Conservation (phyloP, 1,140 invertebrate genomes). For the Atta cephalotes region DNA sequence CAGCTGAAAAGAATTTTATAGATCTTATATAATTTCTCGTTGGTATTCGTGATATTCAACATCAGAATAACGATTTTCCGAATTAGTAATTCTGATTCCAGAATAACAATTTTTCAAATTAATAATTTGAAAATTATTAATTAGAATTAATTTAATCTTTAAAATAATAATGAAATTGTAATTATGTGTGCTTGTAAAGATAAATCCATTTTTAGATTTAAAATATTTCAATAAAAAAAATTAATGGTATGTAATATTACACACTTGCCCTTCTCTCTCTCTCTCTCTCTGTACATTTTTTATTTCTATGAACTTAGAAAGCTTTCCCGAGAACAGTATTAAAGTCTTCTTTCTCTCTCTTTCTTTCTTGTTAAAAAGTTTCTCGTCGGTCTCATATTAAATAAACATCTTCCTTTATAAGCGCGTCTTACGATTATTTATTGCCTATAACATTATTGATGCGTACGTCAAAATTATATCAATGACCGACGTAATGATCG, state of each 20-base stretch:
- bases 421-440: too few relatives aligned
- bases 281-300: not conserved
- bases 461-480: not conserved
- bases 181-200: conserved; percentile 1
- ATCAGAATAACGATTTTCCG: not conserved
- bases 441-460: not conserved
- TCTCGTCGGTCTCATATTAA: not conserved
- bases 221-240: not conserved
- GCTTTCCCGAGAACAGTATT: too few relatives aligned
- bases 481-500: not conserved
- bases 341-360: not conserved
- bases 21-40: not conserved
- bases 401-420: too few relatives aligned
- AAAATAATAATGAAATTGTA: not conserved
- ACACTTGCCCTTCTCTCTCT: not conserved
- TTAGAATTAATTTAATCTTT: not conserved
- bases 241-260: not conserved
- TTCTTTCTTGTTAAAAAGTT: not conserved
- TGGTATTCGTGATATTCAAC: not conserved
- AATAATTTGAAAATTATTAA: not conserved
- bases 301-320: too few relatives aligned
- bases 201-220: not conserved
- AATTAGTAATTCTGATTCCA: not conserved
- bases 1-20: too few relatives aligned
- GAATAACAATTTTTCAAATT: not conserved